Percentiles rank a stretch among this genome's conserved stretches.
These are phyloP conservation scores for Gibbula magus DNA, from an alignment of 2,888 invertebrate genomes.

Conservation along the genomic window DNA sequence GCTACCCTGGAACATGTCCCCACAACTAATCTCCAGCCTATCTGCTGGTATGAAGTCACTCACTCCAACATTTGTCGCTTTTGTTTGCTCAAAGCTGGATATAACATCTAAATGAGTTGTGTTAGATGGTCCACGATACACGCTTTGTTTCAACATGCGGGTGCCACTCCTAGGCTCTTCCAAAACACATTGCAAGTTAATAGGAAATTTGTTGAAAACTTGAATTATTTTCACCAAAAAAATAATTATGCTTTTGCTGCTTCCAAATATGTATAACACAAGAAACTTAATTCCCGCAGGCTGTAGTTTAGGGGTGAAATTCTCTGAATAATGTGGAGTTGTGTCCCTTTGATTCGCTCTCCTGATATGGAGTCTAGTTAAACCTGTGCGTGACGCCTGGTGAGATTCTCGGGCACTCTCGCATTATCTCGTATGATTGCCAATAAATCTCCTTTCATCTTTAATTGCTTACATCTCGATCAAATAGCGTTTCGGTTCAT, in stretches of 20 bases:
- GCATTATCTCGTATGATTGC: slow-evolving; percentile 2
- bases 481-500: slow-evolving; percentile 12
- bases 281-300: background rate
- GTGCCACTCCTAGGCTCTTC: background rate
- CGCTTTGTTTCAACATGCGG: slow-evolving; percentile 3
- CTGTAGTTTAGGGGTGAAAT: background rate
- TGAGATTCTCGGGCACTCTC: slow-evolving; percentile 16
- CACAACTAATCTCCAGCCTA: background rate
- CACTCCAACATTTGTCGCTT: background rate
- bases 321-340: background rate
- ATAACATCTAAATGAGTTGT: background rate
- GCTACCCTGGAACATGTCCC: background rate
- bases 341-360: background rate
- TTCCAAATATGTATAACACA: slow-evolving; percentile 2
- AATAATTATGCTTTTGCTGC: slow-evolving; percentile 1
- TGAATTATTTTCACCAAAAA: background rate
- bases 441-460: slow-evolving; percentile 19
- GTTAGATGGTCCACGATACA: background rate
- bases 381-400: background rate
- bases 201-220: background rate
- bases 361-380: background rate
- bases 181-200: background rate
- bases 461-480: slow-evolving; percentile 28
- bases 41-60: background rate
- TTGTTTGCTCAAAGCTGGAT: background rate